Conservation (phyloP, 2,888 invertebrate species). For the Bugula neritina region DNA sequence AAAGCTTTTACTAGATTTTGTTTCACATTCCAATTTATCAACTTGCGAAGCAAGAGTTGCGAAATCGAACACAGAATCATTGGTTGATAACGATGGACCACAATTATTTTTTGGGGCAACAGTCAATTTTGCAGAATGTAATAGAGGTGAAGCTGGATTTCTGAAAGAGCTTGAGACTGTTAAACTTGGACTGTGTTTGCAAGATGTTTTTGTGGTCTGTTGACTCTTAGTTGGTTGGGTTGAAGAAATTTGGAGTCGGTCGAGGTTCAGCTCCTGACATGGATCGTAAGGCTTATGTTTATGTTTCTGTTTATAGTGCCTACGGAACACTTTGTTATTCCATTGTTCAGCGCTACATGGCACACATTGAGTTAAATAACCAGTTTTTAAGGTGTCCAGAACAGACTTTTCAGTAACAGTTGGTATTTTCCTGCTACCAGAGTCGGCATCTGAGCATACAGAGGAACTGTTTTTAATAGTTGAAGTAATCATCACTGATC, state of each 20-base stretch:
- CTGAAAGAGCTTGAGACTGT: neutral
- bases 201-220: neutral
- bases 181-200: no score
- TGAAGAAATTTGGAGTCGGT: neutral
- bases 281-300: conserved; percentile 17
- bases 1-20: neutral
- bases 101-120: neutral
- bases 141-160: conserved; percentile 59
- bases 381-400: no score
- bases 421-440: no score
- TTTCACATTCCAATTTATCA: neutral
- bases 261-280: neutral
- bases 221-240: no score
- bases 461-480: no score
- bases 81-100: neutral
- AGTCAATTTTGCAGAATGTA: conserved; percentile 65
- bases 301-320: neutral
- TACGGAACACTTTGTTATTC: neutral
- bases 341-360: neutral
- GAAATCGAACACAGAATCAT: neutral
- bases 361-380: neutral
- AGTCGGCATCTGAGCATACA: no score
- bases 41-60: conserved; percentile 16
- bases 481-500: no score
- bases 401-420: no score